A percentile compares a stretch with the other conserved stretches of the same genome.
Conservation (phyloP, 2,113 vertebrate genomes). For the Stegostoma tigrinum region DNA sequence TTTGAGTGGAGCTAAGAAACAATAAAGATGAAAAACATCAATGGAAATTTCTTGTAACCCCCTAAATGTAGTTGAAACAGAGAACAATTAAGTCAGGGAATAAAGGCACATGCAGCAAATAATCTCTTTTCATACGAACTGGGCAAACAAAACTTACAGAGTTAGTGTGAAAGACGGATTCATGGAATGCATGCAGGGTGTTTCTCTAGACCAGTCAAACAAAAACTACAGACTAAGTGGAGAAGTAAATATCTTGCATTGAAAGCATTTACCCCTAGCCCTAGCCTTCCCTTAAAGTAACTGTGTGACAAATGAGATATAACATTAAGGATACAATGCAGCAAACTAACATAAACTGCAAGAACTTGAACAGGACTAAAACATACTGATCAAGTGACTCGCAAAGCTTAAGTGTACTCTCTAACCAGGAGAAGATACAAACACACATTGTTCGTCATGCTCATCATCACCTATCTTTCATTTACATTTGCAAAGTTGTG, state of each 20-base stretch:
- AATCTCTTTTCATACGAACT: not conserved
- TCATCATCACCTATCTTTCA: not conserved
- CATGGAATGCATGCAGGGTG: no score
- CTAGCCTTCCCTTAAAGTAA: not conserved
- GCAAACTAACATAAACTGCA: not conserved
- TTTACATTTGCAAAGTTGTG: not conserved
- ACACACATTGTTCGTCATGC: not conserved
- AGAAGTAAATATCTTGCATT: not conserved
- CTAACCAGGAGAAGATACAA: not conserved
- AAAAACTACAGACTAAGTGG: not conserved
- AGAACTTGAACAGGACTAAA: not conserved
- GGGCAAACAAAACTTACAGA: not conserved
- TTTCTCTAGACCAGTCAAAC: not conserved
- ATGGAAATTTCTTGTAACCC: no score
- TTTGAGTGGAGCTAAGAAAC: no score
- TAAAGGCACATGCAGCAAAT: not conserved
- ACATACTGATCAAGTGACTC: not conserved
- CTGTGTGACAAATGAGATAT: not conserved
- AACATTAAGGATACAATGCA: not conserved
- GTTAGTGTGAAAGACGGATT: not conserved
- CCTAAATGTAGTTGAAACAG: no score
- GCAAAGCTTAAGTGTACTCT: not conserved
- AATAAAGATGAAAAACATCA: no score
- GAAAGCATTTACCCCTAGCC: not conserved
- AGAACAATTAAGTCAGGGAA: no score